Base-by-base conservation (phyloP, 2,888 invertebrate species). In the Neuroscelio doddi region DNA sequence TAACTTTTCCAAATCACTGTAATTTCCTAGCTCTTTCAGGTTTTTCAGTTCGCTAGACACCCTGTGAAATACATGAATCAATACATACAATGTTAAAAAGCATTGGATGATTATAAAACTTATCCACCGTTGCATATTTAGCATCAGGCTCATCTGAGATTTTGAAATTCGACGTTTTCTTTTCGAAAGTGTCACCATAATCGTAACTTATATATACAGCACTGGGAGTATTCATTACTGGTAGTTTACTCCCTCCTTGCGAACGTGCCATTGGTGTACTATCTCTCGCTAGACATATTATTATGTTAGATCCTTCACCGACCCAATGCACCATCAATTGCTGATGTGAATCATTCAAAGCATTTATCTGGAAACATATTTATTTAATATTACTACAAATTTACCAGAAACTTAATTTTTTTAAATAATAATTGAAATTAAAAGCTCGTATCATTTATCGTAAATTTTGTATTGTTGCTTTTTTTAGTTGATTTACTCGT, bases 311-410 rank as follows among this genome's bases (percentile, higher is more conserved):
- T 14, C 92, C 91, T 83, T 93, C 92, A 17, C 96, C 95, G 8
- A 95, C 93, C 96, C 96, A 96, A 84, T 95, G 94, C 7, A 96
- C 94, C 89, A 96, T 92, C 76, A 96, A 85, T 81, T 95, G 94
- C 77, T 93, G 93, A 81, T 96, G 96, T 68, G 90, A 91, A 85
- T 96, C 95, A 85, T 95, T 93, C 15, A 96, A 87, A 57, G 89
- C 86, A 68, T 89, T 91, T 49, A 91, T 89, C 95, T 95, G 88
- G 26, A 86, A 85, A 32, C 1, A 29, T 34, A 12, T 14, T 7
- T 24, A 30, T 34, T 16, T 12, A 34, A 10, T 46, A 10, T 9
- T 26, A 0, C 3, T 44, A 3, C 12, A 41, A 21, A 21, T 41
- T 21, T 27, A 7, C 27, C 27, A 27, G 5, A 8, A 10, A 38